Percentiles rank a stretch among this genome's conserved stretches.
These are phyloP conservation scores for Arizona elegans DNA, from an alignment of 2,113 vertebrate genomes.

Conservation along the genomic window DNA sequence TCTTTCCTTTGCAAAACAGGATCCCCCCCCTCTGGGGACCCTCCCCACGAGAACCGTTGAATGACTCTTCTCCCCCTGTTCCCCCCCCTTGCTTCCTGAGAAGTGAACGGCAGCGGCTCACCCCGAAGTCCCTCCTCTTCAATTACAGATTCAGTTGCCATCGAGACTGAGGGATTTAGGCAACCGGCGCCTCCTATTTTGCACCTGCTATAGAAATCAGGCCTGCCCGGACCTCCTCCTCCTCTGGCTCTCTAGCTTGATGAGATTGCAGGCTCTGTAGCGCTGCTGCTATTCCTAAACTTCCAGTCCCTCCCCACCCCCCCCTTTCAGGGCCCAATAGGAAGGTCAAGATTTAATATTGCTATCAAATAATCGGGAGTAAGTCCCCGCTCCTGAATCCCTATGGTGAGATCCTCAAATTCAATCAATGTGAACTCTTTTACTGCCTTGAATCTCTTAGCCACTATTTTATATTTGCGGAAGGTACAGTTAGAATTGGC, in stretches of 20 bases:
- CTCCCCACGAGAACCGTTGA: neutral
- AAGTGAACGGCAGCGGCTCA: conserved; percentile 9
- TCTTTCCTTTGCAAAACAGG: neutral
- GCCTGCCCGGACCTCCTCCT: neutral
- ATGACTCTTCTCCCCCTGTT: neutral
- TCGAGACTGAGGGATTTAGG: conserved; percentile 30
- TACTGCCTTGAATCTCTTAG: neutral
- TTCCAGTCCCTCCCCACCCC: neutral
- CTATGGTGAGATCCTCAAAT: too few species aligned
- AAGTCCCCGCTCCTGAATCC: neutral
- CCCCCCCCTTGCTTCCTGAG: neutral
- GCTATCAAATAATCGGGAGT: neutral
- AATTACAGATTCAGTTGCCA: conserved; percentile 34
- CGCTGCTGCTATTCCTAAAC: neutral
- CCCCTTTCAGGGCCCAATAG: neutral
- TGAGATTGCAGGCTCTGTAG: neutral
- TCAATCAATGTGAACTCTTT: neutral
- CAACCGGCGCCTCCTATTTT: neutral
- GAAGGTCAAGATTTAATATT: neutral
- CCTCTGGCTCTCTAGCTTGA: neutral
- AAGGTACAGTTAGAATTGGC: neutral
- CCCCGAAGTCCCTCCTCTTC: neutral
- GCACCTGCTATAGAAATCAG: conserved; percentile 10
- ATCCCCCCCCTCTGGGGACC: neutral
- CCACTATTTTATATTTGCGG: neutral